A percentile compares a stretch with the other conserved stretches of the same genome.
These are phyloP conservation scores for Calcarius lapponicus DNA, from an alignment of 2,797 vertebrate species.

Conservation along the genomic window DNA sequence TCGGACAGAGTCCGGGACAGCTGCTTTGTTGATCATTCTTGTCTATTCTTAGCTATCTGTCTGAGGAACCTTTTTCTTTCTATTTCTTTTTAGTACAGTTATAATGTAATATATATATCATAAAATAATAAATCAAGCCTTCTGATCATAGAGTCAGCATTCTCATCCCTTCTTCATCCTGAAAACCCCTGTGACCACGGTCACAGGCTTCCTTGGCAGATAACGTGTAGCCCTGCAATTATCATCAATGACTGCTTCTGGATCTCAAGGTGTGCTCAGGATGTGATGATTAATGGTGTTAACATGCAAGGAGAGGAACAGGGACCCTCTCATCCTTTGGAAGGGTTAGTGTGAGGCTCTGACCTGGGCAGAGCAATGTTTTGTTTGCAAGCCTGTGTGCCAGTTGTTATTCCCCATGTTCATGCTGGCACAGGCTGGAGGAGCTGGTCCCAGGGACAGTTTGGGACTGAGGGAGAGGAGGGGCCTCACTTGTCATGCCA, in stretches of 20 bases:
- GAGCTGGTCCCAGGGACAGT: not conserved
- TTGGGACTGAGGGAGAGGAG: not conserved
- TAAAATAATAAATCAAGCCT: too few relatives aligned
- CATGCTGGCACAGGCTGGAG: not conserved
- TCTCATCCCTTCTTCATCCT: too few relatives aligned
- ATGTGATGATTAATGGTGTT: not conserved
- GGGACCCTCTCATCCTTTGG: not conserved
- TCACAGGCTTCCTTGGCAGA: not conserved
- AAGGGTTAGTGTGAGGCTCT: not conserved
- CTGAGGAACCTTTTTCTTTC: too few relatives aligned
- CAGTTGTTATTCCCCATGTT: not conserved
- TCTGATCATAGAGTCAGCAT: too few relatives aligned
- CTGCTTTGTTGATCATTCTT: too few relatives aligned
- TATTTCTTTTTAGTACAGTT: too few relatives aligned
- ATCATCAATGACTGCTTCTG: not conserved
- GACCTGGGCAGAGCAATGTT: not conserved
- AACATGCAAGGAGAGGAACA: too few relatives aligned
- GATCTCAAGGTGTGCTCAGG: rapidly evolving
- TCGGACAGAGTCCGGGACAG: too few relatives aligned
- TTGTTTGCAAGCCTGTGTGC: not conserved
- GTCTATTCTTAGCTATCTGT: too few relatives aligned
- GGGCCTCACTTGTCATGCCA: not conserved
- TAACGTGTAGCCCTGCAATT: rapidly evolving
- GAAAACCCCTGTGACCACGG: too few relatives aligned
- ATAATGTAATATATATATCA: too few relatives aligned